Conservation (phyloP, 1,140 invertebrate species). For the Stenopsyche tienmushanensis region DNA sequence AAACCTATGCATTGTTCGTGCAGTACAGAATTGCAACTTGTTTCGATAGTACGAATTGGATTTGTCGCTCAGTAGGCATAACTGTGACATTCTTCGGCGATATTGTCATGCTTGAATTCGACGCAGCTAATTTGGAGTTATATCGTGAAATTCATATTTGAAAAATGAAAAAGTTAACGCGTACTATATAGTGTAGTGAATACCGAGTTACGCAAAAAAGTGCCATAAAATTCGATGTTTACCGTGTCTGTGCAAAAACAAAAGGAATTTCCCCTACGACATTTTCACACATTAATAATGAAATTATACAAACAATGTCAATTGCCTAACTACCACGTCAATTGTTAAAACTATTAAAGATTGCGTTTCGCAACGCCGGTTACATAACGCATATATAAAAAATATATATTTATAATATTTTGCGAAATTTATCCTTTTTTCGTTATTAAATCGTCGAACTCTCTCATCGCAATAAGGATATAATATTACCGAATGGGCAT, state of each 20-base stretch:
- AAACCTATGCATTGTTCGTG: too few species aligned
- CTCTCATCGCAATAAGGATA: too few species aligned
- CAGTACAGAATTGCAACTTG: too few species aligned
- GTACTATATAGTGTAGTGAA: slow-evolving; percentile 2
- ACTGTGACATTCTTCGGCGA: too few species aligned
- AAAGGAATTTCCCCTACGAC: slow-evolving; percentile 1
- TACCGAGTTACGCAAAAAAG: background rate
- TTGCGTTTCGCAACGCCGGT: background rate
- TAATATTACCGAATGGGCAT: too few species aligned
- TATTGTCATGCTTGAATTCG: too few species aligned
- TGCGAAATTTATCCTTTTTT: background rate
- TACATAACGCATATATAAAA: background rate
- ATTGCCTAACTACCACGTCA: background rate
- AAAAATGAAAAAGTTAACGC: too few species aligned
- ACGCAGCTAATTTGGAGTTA: too few species aligned
- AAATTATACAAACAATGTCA: slow-evolving; percentile 1
- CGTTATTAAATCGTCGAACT: too few species aligned
- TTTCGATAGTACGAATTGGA: too few species aligned
- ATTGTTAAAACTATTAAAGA: slow-evolving; percentile 7
- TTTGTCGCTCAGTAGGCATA: too few species aligned
- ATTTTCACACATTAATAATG: slow-evolving; percentile 10
- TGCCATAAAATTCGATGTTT: slow-evolving; percentile 1
- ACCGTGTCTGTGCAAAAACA: background rate
- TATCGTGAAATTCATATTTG: too few species aligned
- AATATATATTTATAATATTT: background rate